Base-by-base conservation (phyloP, 1,140 invertebrate species). In the Gryon sp. region DNA sequence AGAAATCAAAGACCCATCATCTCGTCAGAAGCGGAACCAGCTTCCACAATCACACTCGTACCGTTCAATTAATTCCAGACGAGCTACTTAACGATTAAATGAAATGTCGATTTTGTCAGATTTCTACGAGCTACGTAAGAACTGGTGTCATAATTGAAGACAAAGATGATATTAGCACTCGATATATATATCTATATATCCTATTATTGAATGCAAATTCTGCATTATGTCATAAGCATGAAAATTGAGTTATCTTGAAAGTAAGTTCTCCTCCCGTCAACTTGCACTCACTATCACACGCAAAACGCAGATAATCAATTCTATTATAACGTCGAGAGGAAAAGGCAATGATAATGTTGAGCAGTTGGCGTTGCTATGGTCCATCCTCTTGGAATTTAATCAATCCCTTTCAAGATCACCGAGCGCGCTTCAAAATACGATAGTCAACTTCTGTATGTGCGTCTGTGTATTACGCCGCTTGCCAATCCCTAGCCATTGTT, bases 121-220 rank as follows among this genome's bases (percentile, higher is more conserved):
- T 11, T 60, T n/a, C n/a, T n/a, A n/a, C n/a, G n/a, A n/a, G n/a
- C 24, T 32, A 46, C 46, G 28, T 66, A 66, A 66, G 50, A 46
- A 66, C n/a, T n/a, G n/a, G n/a, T n/a, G n/a, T n/a, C n/a, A 66
- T 9, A 41, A 52, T 24, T 18, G 22, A 52, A 62, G 43, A 43
- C 38, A 52, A 65, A 41, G 43, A 22, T 1, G 7, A 43, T 40
- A 40, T 43, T 43, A 40, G 38, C 41, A 68, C 40, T 68, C 26
- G 32, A 57, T 5, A 15, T 26, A n/a, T n/a, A n/a, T n/a, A n/a
- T n/a, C n/a, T n/a, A n/a, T n/a, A n/a, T n/a, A n/a, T n/a, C n/a
- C n/a, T n/a, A n/a, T n/a, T n/a, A n/a, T n/a, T 69, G 15, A 69
- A 52, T 69, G 65, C 50, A 57, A 41, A 59, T 57, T 32, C 36